Evolutionary conservation across 2,888 invertebrate genomes (phyloP), one percentile per base, ranked within the genome.

Genomic region (Hydriomena furcata): DNA sequence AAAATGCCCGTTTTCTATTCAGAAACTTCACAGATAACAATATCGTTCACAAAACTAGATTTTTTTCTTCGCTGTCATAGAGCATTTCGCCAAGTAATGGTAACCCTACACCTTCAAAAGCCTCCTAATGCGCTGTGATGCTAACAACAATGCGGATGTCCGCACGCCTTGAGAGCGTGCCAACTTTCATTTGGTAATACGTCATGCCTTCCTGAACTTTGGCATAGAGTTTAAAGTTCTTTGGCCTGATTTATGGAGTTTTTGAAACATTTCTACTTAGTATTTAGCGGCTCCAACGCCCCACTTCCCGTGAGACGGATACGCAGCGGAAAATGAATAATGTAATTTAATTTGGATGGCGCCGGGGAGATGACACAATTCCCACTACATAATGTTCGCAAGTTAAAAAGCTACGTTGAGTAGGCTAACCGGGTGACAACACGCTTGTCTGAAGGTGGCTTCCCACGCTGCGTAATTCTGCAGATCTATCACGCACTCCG

Each of bases 141-240:
- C 20, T 21, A 7, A 30, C 49, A 53, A 51, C 51, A 51, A 53
- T 53, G 55, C 52, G 51, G 45, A 58, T 41, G 48, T 55, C 58
- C 48, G 58, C 36, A 42, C 46, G 41, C 38, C 53, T 48, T 55
- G 55, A 51, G 51, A 42, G 35, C 24, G 42, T 46, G 58, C 58
- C 55, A 58, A 55, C 35, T 13, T 43, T 31, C 17, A 41, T 31
- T 36, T 28, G 11, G 8, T 24, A 21, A 44, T 27, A 41, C 13
- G 41, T 41, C 21, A 34, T 35, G 20, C 5, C 42, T 21, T 47
- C 44, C 43, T 27, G 23, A 17, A 10, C 32, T 21, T 30, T 12
- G 27, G n/a, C 25, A 42, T 52, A 55, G 23, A 40, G 44, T 21
- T 45, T 30, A 52, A 45, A 47, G 13, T 49, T 20, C 24, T 5